Percentiles rank a stretch among this genome's conserved stretches.
These are phyloP conservation scores for Argyrosomus regius DNA, from an alignment of 2,797 vertebrate genomes.

Conservation along the genomic window DNA sequence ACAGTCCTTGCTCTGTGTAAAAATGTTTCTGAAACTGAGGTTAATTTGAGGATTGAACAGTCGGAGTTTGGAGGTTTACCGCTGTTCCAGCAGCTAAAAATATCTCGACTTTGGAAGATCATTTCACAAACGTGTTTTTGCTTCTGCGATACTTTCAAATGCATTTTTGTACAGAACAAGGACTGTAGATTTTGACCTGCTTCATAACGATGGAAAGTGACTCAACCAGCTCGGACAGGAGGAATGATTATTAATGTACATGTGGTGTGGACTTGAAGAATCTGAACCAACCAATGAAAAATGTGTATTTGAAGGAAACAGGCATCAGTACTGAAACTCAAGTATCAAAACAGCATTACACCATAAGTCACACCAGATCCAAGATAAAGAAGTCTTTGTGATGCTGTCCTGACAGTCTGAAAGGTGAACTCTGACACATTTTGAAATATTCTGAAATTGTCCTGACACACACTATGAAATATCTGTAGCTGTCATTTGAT, in stretches of 20 bases:
- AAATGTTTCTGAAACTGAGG: not conserved
- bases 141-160: not conserved
- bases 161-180: not conserved
- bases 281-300: too few species aligned
- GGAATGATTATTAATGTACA: not conserved
- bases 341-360: too few species aligned
- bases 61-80: not conserved
- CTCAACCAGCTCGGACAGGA: not conserved
- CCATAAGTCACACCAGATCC: not conserved
- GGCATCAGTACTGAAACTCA: too few species aligned
- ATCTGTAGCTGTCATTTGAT: not conserved
- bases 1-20: not conserved
- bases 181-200: not conserved
- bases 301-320: too few species aligned
- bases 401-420: not conserved
- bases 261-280: not conserved
- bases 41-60: not conserved
- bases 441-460: not conserved
- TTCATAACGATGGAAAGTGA: not conserved
- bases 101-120: not conserved
- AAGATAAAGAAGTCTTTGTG: not conserved
- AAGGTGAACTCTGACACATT: not conserved
- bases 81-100: not conserved
- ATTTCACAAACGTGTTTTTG: too few species aligned
- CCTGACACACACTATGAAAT: not conserved